phyloP scores from a whole-genome alignment of 1,140 invertebrate genomes.

The Eulimnadia texana region DNA sequence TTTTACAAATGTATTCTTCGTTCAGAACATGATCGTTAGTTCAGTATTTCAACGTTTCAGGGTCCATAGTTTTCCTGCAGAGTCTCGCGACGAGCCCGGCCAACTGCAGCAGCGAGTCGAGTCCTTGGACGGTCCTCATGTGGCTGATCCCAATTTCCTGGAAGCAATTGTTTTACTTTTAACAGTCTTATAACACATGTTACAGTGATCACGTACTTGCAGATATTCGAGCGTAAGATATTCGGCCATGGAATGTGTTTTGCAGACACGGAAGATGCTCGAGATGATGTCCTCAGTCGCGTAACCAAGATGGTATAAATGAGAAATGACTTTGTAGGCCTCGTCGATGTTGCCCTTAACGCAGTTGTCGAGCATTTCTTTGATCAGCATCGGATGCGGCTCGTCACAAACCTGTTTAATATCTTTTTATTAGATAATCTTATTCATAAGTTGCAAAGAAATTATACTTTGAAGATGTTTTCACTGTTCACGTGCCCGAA shows the following conservation, averaged over 20 bases:
- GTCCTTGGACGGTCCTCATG: slow-evolving; percentile 75
- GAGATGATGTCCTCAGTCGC: slow-evolving; percentile 90
- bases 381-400: slow-evolving; percentile 86
- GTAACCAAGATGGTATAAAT: slow-evolving; percentile 86
- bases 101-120: slow-evolving; percentile 74
- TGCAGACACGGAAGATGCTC: slow-evolving; percentile 87
- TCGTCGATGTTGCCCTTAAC: slow-evolving; percentile 63
- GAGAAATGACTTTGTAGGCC: slow-evolving; percentile 72
- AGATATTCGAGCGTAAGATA: slow-evolving; percentile 72
- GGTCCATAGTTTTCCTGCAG: slow-evolving; percentile 35
- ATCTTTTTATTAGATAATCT: too few species aligned
- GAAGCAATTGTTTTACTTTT: slow-evolving; percentile 17
- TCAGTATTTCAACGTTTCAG: neutral
- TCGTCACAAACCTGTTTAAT: slow-evolving; percentile 82
- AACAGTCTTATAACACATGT: neutral
- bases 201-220: slow-evolving; percentile 38
- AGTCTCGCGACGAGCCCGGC: slow-evolving; percentile 71
- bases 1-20: too few species aligned
- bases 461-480: slow-evolving; percentile 85
- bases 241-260: slow-evolving; percentile 67
- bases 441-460: neutral
- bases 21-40: neutral
- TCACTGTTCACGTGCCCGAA: slow-evolving; percentile 80
- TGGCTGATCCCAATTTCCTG: slow-evolving; percentile 87
- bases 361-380: slow-evolving; percentile 82